phyloP scores from a whole-genome alignment of 2,113 vertebrate genomes.

The Setophaga coronata region DNA sequence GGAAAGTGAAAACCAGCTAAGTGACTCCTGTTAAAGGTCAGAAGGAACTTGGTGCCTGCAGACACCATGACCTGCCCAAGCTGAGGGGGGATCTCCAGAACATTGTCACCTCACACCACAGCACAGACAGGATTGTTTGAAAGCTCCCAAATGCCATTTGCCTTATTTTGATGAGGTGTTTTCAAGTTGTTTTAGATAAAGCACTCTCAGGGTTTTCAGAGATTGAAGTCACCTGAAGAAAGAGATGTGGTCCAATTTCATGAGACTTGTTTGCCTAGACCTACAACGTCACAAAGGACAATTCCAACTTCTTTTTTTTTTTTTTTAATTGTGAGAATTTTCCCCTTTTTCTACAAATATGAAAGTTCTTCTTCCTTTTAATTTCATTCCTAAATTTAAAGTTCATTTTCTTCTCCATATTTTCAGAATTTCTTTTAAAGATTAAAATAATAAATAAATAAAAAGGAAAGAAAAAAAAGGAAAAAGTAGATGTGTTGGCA shows the following conservation, averaged over 20 bases:
- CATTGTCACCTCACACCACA: no score
- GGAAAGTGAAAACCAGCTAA: neutral
- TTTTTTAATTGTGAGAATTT: neutral
- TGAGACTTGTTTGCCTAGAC: neutral
- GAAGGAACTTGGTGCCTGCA: neutral
- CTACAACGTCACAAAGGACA: neutral
- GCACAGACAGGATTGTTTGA: neutral
- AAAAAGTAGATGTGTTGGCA: neutral
- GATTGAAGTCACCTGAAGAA: neutral
- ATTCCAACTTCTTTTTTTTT: no score
- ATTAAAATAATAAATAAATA: neutral
- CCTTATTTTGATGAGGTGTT: neutral
- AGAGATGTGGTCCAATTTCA: neutral
- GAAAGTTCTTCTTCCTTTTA: neutral
- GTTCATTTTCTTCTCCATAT: neutral
- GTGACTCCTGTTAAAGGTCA: neutral
- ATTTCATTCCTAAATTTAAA: neutral
- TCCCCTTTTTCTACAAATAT: neutral
- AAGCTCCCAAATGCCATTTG: neutral
- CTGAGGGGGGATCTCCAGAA: neutral
- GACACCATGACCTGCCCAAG: neutral
- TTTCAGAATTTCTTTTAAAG: neutral
- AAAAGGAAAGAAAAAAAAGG: neutral
- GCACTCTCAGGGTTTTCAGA: neutral
- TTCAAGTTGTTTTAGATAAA: neutral